These are phyloP conservation scores for Malaclemys terrapin DNA, from an alignment of 2,113 vertebrate genomes.

Conservation along the genomic window DNA sequence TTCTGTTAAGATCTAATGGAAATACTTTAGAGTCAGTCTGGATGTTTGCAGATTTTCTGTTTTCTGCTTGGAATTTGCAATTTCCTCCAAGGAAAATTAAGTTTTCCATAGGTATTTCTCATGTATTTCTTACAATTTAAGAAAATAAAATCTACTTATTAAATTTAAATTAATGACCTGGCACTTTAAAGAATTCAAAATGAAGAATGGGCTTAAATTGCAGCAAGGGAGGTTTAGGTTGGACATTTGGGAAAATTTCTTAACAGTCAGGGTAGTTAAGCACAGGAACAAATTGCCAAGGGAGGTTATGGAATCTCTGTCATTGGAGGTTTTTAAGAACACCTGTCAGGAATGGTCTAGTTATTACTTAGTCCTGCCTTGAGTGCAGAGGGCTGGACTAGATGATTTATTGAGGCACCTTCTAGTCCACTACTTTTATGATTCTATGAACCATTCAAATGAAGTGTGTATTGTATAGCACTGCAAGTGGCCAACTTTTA, in stretches of 20 bases:
- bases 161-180: not conserved
- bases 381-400: no score
- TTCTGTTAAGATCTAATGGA: not conserved
- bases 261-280: no score
- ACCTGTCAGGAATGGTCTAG: no score
- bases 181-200: not conserved
- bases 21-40: not conserved
- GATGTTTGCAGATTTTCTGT: not conserved
- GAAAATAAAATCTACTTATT: not conserved
- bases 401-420: no score
- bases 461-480: rapidly evolving
- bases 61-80: not conserved
- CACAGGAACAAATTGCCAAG: no score
- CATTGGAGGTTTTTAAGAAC: no score
- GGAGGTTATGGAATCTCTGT: no score
- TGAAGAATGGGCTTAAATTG: no score
- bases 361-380: no score
- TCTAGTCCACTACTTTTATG: no score
- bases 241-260: no score
- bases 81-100: not conserved
- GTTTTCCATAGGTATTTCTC: not conserved
- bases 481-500: not conserved
- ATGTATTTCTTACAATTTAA: not conserved
- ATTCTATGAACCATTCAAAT: not conserved
- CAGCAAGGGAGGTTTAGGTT: no score